These are phyloP conservation scores for Pygocentrus nattereri DNA, from an alignment of 2,797 vertebrate species.

Conservation along the genomic window DNA sequence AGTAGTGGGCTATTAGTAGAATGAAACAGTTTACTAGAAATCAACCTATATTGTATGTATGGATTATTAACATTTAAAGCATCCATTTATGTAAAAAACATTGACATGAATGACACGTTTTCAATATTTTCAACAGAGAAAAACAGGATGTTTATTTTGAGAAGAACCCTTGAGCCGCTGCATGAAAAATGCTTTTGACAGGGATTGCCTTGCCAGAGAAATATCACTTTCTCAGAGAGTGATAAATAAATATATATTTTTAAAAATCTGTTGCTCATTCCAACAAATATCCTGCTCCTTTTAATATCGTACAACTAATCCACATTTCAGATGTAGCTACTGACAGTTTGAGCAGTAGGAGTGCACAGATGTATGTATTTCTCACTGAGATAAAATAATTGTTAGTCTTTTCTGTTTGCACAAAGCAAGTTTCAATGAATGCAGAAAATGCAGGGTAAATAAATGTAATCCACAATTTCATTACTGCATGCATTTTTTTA, in stretches of 20 bases:
- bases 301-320: constrained; percentile 30
- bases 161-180: neutral
- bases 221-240: neutral
- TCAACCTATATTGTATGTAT: neutral
- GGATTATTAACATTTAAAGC: neutral
- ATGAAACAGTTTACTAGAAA: neutral
- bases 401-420: neutral
- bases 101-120: neutral
- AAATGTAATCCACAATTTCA: constrained; percentile 32
- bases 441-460: constrained; percentile 17
- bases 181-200: neutral
- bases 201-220: neutral
- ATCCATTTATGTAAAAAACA: too few species aligned
- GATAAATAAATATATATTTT: neutral
- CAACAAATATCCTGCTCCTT: constrained; percentile 16
- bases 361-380: constrained; percentile 51
- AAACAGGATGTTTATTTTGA: neutral
- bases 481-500: constrained; percentile 31
- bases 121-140: neutral
- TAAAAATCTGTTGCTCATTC: too few species aligned
- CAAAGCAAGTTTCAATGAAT: neutral
- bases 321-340: constrained; percentile 67
- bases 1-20: neutral
- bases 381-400: neutral
- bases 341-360: constrained; percentile 65